Conservation (phyloP, 2,797 vertebrate species). For the Allobates femoralis region DNA sequence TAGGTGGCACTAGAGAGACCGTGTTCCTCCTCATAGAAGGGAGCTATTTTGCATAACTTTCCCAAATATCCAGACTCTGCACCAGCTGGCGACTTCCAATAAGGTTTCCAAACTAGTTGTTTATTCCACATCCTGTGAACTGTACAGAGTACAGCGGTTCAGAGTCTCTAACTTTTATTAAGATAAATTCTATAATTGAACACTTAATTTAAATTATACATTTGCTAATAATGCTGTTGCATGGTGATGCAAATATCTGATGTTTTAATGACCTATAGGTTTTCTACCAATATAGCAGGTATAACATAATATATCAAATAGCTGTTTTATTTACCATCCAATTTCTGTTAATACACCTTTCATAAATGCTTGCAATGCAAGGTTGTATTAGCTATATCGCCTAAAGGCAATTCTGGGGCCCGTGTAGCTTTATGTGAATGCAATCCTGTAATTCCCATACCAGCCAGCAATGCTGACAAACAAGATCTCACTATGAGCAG, state of each 20-base stretch:
- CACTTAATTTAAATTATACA: not conserved
- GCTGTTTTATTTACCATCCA: not conserved
- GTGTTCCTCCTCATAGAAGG: too few species aligned
- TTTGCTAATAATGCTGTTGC: not conserved
- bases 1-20: too few species aligned
- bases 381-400: conserved; percentile 5
- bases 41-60: not conserved
- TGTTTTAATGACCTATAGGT: not conserved
- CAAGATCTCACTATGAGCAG: conserved; percentile 33
- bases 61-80: not conserved
- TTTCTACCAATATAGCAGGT: not conserved
- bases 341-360: not conserved
- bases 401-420: conserved; percentile 14
- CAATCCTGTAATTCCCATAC: conserved; percentile 8
- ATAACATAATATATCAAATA: not conserved
- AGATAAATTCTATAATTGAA: too few species aligned
- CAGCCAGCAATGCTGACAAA: conserved; percentile 46
- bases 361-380: conserved; percentile 16
- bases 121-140: not conserved
- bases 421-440: conserved; percentile 3
- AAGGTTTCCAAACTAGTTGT: not conserved
- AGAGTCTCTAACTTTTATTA: too few species aligned
- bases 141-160: not conserved
- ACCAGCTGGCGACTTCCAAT: not conserved
- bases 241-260: not conserved